Conservation (phyloP, 2,113 vertebrate genomes). For the Clinocottus analis region DNA sequence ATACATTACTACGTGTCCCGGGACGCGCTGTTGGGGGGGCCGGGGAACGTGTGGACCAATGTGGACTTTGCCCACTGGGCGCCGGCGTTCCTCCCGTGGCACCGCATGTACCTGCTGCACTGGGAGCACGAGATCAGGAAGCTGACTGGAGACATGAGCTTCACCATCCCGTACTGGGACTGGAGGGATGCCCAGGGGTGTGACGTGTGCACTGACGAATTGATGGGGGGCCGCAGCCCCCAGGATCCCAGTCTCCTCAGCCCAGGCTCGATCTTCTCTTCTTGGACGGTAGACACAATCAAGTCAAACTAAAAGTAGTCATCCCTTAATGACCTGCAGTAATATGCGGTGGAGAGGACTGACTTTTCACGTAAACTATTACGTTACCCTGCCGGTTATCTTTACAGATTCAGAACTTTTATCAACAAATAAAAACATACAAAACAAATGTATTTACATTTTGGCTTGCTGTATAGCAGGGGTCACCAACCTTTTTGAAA, state of each 20-base stretch:
- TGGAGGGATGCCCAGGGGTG: slow-evolving; percentile 92
- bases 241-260: slow-evolving; percentile 87
- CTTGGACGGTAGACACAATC: slow-evolving; percentile 89
- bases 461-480: background rate
- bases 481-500: too few species aligned
- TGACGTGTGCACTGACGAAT: slow-evolving; percentile 90
- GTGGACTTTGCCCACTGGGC: slow-evolving; percentile 96
- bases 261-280: slow-evolving; percentile 92
- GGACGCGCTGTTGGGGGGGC: slow-evolving; percentile 86
- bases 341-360: background rate
- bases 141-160: slow-evolving; percentile 87
- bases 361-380: background rate
- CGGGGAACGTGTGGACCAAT: slow-evolving; percentile 86
- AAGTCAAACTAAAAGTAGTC: background rate
- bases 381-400: too few species aligned
- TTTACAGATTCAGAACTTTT: background rate
- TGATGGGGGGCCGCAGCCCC: slow-evolving; percentile 88
- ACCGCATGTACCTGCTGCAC: slow-evolving; percentile 89
- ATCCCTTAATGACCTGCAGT: background rate
- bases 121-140: slow-evolving; percentile 93
- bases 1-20: slow-evolving; percentile 95
- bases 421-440: background rate
- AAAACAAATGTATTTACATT: background rate
- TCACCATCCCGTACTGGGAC: slow-evolving; percentile 97
- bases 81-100: slow-evolving; percentile 94